phyloP scores from a whole-genome alignment of 2,113 vertebrate genomes.

The Athene noctua region DNA sequence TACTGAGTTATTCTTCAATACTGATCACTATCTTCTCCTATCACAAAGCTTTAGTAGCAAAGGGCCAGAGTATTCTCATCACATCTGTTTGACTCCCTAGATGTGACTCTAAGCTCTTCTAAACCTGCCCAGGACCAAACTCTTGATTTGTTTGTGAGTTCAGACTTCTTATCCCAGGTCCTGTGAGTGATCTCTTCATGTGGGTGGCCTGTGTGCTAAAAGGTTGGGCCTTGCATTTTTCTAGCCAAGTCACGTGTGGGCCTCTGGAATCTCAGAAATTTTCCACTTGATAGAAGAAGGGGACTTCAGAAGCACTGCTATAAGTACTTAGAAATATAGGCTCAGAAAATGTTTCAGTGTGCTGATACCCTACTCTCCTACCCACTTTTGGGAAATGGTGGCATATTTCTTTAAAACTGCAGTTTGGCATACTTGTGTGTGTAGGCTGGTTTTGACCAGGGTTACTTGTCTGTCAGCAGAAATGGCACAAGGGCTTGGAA shows the following conservation, averaged over 20 bases:
- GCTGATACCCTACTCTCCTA: neutral
- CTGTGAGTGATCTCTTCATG: conserved; percentile 29
- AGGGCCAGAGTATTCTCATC: neutral
- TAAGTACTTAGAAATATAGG: conserved; percentile 11
- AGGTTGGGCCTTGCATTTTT: conserved; percentile 47
- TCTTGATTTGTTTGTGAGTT: conserved; percentile 39
- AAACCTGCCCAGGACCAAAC: conserved; percentile 11
- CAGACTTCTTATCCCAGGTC: conserved; percentile 30
- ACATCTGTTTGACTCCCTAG: neutral
- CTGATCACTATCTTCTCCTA: neutral
- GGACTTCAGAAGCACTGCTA: conserved; percentile 39
- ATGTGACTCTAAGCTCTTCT: conserved; percentile 6
- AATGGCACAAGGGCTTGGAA: neutral
- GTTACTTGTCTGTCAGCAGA: neutral
- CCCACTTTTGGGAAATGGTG: neutral
- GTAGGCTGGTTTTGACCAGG: neutral
- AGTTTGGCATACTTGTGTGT: neutral
- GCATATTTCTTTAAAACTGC: neutral
- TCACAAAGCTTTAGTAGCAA: neutral
- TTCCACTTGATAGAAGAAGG: conserved; percentile 60
- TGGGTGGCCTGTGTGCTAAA: conserved; percentile 47
- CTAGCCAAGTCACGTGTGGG: conserved; percentile 36
- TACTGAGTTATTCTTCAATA: neutral
- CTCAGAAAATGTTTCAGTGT: neutral
- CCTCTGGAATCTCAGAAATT: conserved; percentile 63